Evolutionary conservation across 1,140 invertebrate species (phyloP).

Genomic region (Plodia interpunctella): DNA sequence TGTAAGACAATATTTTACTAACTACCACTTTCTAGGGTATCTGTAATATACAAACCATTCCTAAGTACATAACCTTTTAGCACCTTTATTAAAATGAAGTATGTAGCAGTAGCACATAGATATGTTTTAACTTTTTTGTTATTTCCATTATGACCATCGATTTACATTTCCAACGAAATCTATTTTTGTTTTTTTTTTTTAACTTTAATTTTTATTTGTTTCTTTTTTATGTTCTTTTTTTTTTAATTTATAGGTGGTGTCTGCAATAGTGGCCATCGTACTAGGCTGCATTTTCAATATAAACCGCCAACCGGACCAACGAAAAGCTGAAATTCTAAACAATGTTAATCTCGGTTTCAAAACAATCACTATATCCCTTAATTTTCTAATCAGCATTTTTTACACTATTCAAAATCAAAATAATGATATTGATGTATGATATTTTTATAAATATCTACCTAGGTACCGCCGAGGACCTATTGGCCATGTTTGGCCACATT

Average conservation of each 20-base stretch:
- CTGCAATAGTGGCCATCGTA: slow-evolving; percentile 79
- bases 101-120: too few relatives aligned
- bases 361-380: slow-evolving; percentile 79
- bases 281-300: slow-evolving; percentile 80
- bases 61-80: too few relatives aligned
- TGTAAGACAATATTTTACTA: too few relatives aligned
- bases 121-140: background rate
- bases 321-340: slow-evolving; percentile 79
- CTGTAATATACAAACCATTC: too few relatives aligned
- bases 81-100: too few relatives aligned
- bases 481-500: too few relatives aligned
- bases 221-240: slow-evolving; percentile 46
- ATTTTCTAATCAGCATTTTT: slow-evolving; percentile 79
- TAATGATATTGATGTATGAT: slow-evolving; percentile 22
- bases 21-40: too few relatives aligned
- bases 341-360: slow-evolving; percentile 79
- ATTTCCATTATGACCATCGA: too few relatives aligned
- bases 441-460: slow-evolving; percentile 4
- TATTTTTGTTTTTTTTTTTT: background rate
- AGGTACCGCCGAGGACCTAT: too few relatives aligned
- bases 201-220: slow-evolving; percentile 28
- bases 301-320: slow-evolving; percentile 79
- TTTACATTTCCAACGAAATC: background rate
- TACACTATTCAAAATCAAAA: slow-evolving; percentile 41
- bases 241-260: slow-evolving; percentile 76